Evolutionary conservation across 2,888 invertebrate species (phyloP), one percentile per base, ranked within the genome.

Genomic region (Rhorus exstirpatorius): DNA sequence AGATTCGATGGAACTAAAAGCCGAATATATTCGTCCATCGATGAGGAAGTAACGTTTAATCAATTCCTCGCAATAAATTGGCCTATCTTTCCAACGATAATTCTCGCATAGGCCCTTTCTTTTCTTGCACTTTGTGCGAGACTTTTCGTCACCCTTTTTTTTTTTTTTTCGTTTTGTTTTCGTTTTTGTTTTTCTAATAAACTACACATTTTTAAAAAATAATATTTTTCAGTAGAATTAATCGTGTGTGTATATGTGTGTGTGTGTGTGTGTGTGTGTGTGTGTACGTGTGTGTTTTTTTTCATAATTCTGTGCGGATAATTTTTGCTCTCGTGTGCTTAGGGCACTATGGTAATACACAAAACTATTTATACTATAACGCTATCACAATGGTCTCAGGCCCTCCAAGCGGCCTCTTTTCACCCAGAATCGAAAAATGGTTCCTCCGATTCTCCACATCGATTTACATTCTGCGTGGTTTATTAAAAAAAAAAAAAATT

Each of bases 311-410:
- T 14, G 60, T 60, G 58, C 58, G 67, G 24, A 17, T 75, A 44
- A 51, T 21, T 41, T n/a, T 65, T 35, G 51, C 14, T 81, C 84
- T 86, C 84, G 84, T 85, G 83, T 87, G 87, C 88, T 88, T 89
- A 89, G 88, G 88, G 87, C 88, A 84, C 88, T 87, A 89, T 85
- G 81, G 84, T 86, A 86, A 65, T 75, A 72, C 38, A 72, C 35
- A n/a, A n/a, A n/a, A 38, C 60, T 88, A 90, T 86, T 87, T 87
- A 86, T 88, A 89, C 89, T 86, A 86, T 86, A 88, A n/a, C n/a
- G n/a, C 90, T 90, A 91, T 90, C 90, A 90, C 90, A 90, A 90
- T 89, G 88, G 88, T 87, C 88, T n/a, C n/a, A n/a, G 89, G 89
- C 87, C 86, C 86, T 86, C 26, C 44, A 35, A 84, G 83, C 84